Percentiles rank a stretch among this genome's conserved stretches.
Conservation (phyloP, 1,140 invertebrate species). For the Zaprionus capensis region DNA sequence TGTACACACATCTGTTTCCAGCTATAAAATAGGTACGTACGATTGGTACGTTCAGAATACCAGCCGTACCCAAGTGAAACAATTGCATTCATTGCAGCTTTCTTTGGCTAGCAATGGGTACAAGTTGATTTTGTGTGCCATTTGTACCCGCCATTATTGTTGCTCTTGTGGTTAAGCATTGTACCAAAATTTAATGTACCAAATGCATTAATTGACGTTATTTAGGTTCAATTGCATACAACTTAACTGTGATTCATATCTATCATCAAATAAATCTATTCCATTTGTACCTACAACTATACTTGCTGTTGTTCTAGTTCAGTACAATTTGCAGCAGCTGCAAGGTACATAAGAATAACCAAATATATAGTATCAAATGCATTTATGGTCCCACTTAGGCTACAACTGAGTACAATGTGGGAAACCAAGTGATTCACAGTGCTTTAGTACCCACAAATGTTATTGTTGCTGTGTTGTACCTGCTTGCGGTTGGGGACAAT, state of each 20-base stretch:
- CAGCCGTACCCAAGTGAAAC: background rate
- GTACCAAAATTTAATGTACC: no score
- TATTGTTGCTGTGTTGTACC: background rate
- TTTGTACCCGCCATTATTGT: background rate
- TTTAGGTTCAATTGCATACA: no score
- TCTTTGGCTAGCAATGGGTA: background rate
- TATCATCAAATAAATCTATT: background rate
- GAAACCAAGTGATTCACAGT: background rate
- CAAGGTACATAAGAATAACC: background rate
- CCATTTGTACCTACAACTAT: background rate
- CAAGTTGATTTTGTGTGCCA: background rate
- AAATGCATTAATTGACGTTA: no score
- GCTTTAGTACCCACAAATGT: background rate
- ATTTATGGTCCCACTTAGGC: background rate
- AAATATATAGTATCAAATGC: background rate
- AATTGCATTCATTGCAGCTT: background rate
- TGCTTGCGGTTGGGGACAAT: background rate
- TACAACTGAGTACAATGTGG: background rate
- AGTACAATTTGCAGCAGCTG: no score
- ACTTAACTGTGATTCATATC: no score
- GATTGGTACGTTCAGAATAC: background rate
- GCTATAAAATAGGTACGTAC: background rate
- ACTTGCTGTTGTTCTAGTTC: no score
- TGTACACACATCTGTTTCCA: background rate
- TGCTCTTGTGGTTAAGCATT: no score